Percentiles rank a stretch among this genome's conserved stretches.
phyloP scores from a whole-genome alignment of 2,113 vertebrate genomes.

The Elaphurus davidianus region DNA sequence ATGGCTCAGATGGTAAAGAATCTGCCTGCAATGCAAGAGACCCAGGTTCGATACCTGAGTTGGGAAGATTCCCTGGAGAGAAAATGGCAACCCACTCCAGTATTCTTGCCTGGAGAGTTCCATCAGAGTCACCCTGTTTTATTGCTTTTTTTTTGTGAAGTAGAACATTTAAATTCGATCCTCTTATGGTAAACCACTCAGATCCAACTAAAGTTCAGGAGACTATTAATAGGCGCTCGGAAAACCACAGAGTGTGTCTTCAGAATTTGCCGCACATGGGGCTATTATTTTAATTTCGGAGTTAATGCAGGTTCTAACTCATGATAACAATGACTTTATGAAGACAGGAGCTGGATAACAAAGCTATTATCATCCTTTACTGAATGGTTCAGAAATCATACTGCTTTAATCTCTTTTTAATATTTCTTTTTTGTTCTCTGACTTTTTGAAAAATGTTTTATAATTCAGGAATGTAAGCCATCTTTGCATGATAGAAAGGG shows the following conservation, averaged over 20 bases:
- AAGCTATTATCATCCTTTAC: conserved; percentile 4
- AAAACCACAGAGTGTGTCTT: background rate
- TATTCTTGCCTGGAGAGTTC: background rate
- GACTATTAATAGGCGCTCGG: background rate
- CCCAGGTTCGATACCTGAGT: background rate
- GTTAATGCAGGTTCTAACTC: conserved; percentile 9
- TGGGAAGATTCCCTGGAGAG: background rate
- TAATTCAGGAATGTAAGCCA: background rate
- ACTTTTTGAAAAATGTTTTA: conserved; percentile 19
- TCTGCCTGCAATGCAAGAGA: background rate
- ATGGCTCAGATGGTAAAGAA: background rate
- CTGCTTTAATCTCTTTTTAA: conserved; percentile 10
- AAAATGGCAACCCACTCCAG: background rate
- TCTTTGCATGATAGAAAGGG: background rate
- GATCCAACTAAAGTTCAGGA: background rate
- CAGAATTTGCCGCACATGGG: background rate
- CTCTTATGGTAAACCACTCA: background rate
- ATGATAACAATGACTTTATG: background rate
- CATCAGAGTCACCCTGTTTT: background rate
- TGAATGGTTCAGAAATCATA: conserved; percentile 20
- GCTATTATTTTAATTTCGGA: conserved; percentile 10
- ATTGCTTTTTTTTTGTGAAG: background rate
- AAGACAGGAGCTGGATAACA: background rate
- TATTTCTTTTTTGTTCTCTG: background rate
- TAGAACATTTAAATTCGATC: background rate